Evolutionary conservation across 2,888 invertebrate genomes (phyloP).

Genomic region (Noctua fimbriata): DNA sequence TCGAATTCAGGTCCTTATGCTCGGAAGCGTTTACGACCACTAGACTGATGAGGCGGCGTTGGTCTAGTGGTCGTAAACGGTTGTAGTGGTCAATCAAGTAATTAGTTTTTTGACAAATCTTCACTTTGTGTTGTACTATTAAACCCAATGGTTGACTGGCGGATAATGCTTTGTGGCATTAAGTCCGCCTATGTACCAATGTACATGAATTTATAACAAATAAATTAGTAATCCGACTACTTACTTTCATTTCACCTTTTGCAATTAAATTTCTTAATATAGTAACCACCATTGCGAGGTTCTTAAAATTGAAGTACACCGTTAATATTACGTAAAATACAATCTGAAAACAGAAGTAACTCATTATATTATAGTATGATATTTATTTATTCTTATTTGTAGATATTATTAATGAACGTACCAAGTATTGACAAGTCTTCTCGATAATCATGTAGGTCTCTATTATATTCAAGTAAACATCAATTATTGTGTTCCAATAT

Average conservation of each 20-base stretch:
- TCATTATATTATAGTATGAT: not conserved
- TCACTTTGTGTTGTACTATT: not conserved
- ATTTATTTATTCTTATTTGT: not conserved
- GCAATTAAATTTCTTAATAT: not conserved
- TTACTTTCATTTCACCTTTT: not conserved
- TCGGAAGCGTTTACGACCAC: too few species aligned
- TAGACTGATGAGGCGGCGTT: too few species aligned
- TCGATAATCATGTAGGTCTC: slow-evolving; percentile 21
- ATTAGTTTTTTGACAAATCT: too few species aligned
- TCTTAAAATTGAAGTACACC: not conserved
- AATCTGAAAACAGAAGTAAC: not conserved
- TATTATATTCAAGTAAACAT: slow-evolving; percentile 6
- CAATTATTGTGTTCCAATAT: slow-evolving; percentile 12
- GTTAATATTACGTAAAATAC: not conserved
- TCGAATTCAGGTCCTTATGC: too few species aligned
- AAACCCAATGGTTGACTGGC: not conserved
- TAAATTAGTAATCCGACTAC: not conserved
- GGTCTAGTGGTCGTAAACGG: too few species aligned
- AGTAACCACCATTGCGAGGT: not conserved
- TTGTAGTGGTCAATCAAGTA: too few species aligned
- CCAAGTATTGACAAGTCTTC: slow-evolving; percentile 12
- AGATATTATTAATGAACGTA: not conserved
- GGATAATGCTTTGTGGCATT: not conserved
- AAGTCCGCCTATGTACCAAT: not conserved
- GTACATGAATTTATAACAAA: not conserved